phyloP scores from a whole-genome alignment of 2,888 invertebrate species.

The Cabera pusaria region DNA sequence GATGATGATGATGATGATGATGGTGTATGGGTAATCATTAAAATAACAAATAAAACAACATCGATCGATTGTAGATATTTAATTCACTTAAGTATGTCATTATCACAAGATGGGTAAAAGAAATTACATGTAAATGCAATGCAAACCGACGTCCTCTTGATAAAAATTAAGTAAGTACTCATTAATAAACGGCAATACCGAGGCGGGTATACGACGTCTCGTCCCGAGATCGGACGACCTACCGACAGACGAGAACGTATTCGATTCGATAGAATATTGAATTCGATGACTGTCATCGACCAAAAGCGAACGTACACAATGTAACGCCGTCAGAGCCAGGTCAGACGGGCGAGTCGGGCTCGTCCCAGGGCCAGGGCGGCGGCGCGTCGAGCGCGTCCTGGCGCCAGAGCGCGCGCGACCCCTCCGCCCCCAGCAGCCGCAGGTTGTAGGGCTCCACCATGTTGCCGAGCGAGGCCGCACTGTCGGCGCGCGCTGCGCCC shows the following conservation, averaged over 20 bases:
- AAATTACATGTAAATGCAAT: constrained; percentile 62
- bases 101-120: constrained; percentile 60
- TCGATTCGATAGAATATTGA: too few species aligned
- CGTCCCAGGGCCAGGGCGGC: constrained; percentile 78
- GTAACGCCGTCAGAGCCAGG: too few species aligned
- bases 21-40: background rate
- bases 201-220: constrained; percentile 14
- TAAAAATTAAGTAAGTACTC: constrained; percentile 47
- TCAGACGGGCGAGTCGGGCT: constrained; percentile 78
- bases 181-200: constrained; percentile 21
- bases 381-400: constrained; percentile 75
- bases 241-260: too few species aligned
- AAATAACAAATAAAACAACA: constrained; percentile 14
- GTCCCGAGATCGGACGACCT: background rate
- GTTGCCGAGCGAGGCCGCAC: constrained; percentile 57
- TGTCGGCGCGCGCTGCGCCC: constrained; percentile 44
- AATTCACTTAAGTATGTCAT: constrained; percentile 50
- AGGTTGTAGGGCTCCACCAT: constrained; percentile 75
- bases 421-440: constrained; percentile 66
- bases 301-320: constrained; percentile 22
- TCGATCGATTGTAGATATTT: constrained; percentile 33
- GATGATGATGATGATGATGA: too few species aligned
- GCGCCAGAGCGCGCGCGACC: constrained; percentile 68
- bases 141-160: constrained; percentile 40
- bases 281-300: too few species aligned